Evolutionary conservation across 2,113 vertebrate genomes (phyloP).

Genomic region (Oryzias javanicus): DNA sequence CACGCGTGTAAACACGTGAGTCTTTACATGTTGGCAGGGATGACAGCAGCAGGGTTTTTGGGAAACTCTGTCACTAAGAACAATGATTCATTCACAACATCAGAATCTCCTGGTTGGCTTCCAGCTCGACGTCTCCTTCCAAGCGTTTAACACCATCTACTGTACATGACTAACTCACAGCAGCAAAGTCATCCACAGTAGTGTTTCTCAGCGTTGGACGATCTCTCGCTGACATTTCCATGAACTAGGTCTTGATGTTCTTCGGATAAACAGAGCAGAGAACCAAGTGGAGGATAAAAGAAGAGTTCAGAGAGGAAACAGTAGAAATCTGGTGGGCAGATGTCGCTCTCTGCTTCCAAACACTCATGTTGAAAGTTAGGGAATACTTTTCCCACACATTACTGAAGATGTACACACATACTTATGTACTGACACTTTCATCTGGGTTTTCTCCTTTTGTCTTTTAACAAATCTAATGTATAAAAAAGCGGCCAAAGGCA

Average conservation of each 20-base stretch:
- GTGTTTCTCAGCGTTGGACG: constrained; percentile 3
- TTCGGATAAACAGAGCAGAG: constrained; percentile 54
- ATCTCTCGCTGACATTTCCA: constrained; percentile 43
- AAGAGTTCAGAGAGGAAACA: constrained; percentile 40
- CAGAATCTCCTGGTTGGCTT: not conserved
- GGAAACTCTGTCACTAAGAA: not conserved
- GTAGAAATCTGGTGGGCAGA: constrained; percentile 64
- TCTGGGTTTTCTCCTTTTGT: no score
- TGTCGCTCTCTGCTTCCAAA: constrained; percentile 49
- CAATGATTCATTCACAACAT: not conserved
- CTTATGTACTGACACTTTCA: no score
- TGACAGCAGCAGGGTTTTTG: not conserved
- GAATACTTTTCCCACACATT: constrained; percentile 29
- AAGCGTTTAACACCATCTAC: not conserved
- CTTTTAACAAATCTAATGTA: no score
- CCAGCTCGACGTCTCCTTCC: not conserved
- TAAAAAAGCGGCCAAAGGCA: no score
- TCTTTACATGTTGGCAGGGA: not conserved
- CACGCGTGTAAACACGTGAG: no score
- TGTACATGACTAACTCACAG: not conserved
- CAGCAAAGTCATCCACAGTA: not conserved
- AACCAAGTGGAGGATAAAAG: constrained; percentile 48
- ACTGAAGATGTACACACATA: not conserved
- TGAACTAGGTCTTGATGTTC: constrained; percentile 61
- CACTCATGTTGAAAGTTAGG: constrained; percentile 25